Evolutionary conservation across 2,113 vertebrate species (phyloP).

Genomic region (Aplodontia rufa): DNA sequence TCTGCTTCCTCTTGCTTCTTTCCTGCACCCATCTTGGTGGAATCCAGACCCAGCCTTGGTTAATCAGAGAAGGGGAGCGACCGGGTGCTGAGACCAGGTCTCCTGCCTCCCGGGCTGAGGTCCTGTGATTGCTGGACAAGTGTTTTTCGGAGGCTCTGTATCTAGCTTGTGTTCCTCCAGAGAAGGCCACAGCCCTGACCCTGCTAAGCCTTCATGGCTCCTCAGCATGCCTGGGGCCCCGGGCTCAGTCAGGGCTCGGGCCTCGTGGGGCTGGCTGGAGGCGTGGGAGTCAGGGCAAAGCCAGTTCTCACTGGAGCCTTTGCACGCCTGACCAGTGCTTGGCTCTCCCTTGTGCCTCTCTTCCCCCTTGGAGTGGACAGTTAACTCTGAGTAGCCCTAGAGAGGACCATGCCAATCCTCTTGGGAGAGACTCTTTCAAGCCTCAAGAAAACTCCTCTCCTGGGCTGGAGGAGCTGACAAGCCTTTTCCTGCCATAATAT

Average conservation of each 20-base stretch:
- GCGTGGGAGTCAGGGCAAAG: conserved; percentile 57
- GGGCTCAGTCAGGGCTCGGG: neutral
- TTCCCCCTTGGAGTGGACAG: neutral
- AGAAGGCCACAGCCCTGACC: conserved; percentile 21
- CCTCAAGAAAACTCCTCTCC: neutral
- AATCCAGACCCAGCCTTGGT: neutral
- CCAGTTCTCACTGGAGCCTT: conserved; percentile 25
- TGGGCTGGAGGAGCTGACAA: neutral
- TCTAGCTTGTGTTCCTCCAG: neutral
- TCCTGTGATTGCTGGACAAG: neutral
- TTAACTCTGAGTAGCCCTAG: neutral
- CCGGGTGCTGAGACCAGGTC: neutral
- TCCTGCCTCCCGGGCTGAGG: neutral
- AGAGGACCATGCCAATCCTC: neutral
- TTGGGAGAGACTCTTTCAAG: neutral
- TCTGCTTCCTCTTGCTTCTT: neutral
- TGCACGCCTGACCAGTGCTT: neutral
- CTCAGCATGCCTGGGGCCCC: neutral
- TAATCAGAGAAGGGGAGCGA: neutral
- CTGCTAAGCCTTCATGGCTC: neutral
- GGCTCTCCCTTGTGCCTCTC: neutral
- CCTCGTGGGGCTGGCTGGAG: neutral
- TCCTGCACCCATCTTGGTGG: neutral
- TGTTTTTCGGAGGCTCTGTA: neutral
- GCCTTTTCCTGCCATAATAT: neutral